These are phyloP conservation scores for Troilus luridus DNA, from an alignment of 2,888 invertebrate species.

Conservation along the genomic window DNA sequence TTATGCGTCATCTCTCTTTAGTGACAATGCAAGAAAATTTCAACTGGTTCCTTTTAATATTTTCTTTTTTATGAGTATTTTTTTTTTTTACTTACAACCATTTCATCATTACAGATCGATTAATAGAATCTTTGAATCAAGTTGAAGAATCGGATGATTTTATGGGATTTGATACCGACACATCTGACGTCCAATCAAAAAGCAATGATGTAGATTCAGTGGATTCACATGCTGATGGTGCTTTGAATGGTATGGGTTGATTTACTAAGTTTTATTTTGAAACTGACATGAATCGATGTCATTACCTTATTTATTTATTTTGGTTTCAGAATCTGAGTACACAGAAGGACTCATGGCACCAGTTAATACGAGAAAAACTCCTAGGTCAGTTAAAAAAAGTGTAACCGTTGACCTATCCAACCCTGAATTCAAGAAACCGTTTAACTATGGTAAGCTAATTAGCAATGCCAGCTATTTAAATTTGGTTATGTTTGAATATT, in stretches of 20 bases:
- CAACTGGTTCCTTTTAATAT: too few relatives aligned
- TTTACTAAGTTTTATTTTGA: background rate
- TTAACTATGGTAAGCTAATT: constrained; percentile 64
- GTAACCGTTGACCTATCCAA: constrained; percentile 63
- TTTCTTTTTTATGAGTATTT: too few relatives aligned
- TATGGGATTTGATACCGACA: constrained; percentile 3
- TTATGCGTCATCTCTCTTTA: too few relatives aligned
- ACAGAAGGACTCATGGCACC: background rate
- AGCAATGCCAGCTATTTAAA: background rate
- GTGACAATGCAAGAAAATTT: too few relatives aligned
- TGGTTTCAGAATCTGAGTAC: constrained; percentile 47
- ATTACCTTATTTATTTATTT: background rate
- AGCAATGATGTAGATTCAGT: constrained; percentile 16
- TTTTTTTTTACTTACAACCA: background rate
- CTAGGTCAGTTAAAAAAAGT: constrained; percentile 52
- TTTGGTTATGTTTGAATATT: too few relatives aligned
- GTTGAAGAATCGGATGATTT: constrained; percentile 23
- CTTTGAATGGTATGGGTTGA: constrained; percentile 19
- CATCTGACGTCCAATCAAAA: constrained; percentile 4
- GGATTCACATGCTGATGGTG: constrained; percentile 27
- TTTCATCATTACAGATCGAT: constrained; percentile 8
- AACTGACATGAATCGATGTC: background rate
- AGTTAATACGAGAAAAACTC: background rate
- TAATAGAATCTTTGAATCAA: background rate
- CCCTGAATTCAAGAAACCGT: constrained; percentile 65